Evolutionary conservation across 2,113 vertebrate genomes (phyloP), one percentile per base, ranked within the genome.

Genomic region (Ancistrus triradiatus): DNA sequence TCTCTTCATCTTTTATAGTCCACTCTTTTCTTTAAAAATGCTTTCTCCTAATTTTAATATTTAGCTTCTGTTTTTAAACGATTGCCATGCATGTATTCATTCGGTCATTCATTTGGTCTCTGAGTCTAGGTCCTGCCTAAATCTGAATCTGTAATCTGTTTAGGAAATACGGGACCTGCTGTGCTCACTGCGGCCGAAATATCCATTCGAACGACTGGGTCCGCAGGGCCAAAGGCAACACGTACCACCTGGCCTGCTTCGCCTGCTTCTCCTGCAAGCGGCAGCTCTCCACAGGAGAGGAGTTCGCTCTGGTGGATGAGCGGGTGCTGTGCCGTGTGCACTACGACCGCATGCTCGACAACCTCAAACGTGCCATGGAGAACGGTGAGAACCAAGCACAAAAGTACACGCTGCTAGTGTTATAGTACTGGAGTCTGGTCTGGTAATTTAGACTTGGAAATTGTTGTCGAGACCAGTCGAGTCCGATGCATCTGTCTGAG

Each of bases 161-260:
- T 33, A 99, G 96, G 87, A 90, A 95, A 24, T 99, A 93, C 22
- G 95, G 96, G 49, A 97, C 94, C 0, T 92, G 95, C 74, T 99
- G 95, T 28, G 92, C 95, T 27, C 93, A 95, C 66, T 99, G 96
- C 27, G 95, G 95, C 53, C 85, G 95, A 55, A 95, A 93, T 76
- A 93, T 99, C 75, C 94, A 98, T 53, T 85, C 95, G 27, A 99
- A 93, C 0, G 96, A 99, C 87, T 99, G 96, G 96, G 95, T 99
- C 17, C 93, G 95, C 2, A 79, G 95, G 78, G 96, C 95, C 0
- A 97, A 97, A 19, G 96, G 96, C 0, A 96, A 92, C 6, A 95
- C 98, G 0, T 99, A 98, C 46, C 96, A 99, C 81, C 70, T 99
- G 86, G 95, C 95, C 0, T 99, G 96, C 70, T 99, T 99, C 13